Percentiles rank a stretch among this genome's conserved stretches.
Conservation (phyloP, 1,140 invertebrate genomes). For the Theocolax elegans region DNA sequence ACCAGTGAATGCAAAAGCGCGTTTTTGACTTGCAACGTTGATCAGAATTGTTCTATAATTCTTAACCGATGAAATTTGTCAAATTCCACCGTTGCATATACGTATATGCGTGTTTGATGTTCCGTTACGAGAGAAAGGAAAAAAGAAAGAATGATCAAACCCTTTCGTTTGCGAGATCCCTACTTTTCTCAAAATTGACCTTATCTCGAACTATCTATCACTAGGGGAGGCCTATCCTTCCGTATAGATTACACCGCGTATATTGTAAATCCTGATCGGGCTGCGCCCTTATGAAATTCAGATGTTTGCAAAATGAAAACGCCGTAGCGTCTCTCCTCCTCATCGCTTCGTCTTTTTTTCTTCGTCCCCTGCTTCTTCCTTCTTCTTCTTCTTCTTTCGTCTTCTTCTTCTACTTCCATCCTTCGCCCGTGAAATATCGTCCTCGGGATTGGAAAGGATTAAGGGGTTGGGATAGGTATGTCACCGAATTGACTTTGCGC, state of each 20-base stretch:
- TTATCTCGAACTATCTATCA: slow-evolving; percentile 24
- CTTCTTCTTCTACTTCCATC: not conserved
- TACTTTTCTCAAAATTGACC: not conserved
- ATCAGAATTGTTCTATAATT: too few relatives aligned
- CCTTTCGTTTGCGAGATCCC: too few relatives aligned
- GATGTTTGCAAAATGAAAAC: slow-evolving; percentile 34
- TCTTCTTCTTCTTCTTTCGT: not conserved
- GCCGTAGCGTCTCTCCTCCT: not conserved
- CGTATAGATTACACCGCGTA: slow-evolving; percentile 19
- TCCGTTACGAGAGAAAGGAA: too few relatives aligned
- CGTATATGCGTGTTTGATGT: too few relatives aligned
- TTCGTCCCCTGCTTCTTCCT: not conserved
- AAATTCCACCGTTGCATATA: too few relatives aligned
- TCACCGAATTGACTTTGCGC: not conserved
- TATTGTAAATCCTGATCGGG: slow-evolving; percentile 26
- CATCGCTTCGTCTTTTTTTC: not conserved
- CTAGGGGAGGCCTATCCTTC: slow-evolving; percentile 10
- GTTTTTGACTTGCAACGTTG: too few relatives aligned
- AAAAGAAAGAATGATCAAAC: too few relatives aligned
- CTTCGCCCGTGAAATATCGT: not conserved
- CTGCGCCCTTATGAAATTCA: slow-evolving; percentile 26
- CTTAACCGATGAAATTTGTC: too few relatives aligned
- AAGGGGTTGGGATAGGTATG: not conserved
- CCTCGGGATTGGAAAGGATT: not conserved
- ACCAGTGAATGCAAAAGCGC: too few relatives aligned